Percentiles rank a stretch among this genome's conserved stretches.
Evolutionary conservation across 2,113 vertebrate genomes (phyloP).

Genomic region (Eublepharis macularius): DNA sequence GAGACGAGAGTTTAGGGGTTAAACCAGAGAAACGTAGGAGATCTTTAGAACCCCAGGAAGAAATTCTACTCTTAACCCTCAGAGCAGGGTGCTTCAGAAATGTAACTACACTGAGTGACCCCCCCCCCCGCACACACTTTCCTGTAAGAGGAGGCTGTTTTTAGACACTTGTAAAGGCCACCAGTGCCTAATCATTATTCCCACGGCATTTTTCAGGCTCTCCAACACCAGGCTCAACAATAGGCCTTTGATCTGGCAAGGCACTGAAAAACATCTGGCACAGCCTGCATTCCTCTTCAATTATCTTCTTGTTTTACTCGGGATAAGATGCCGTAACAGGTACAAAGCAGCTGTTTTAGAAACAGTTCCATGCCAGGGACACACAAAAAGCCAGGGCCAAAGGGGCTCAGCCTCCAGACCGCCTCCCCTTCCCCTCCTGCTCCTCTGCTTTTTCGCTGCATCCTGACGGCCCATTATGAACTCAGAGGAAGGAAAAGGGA

Average conservation of each 20-base stretch:
- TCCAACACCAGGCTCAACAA: not conserved
- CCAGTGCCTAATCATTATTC: not conserved
- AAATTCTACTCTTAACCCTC: not conserved
- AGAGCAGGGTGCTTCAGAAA: not conserved
- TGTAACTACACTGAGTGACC: not conserved
- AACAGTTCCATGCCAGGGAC: conserved; percentile 14
- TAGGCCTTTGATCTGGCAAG: conserved; percentile 46
- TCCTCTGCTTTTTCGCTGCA: not conserved
- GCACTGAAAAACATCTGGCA: conserved; percentile 43
- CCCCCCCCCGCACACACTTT: not conserved
- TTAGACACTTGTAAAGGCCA: fast-evolving
- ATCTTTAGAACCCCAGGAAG: not conserved
- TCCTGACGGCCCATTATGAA: not conserved
- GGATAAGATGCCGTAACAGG: not conserved
- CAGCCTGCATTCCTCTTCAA: conserved; percentile 42
- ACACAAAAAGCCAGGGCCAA: not conserved
- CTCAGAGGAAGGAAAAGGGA: fast-evolving
- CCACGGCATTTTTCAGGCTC: not conserved
- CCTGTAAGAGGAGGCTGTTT: fast-evolving
- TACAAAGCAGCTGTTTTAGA: not conserved
- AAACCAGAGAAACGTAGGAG: not conserved
- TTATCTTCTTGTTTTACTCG: conserved; percentile 41
- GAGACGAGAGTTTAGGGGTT: not conserved
- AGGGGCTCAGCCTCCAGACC: not conserved
- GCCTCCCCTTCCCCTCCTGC: not conserved